phyloP scores from a whole-genome alignment of 2,797 vertebrate genomes.

The Tympanoctomys barrerae region DNA sequence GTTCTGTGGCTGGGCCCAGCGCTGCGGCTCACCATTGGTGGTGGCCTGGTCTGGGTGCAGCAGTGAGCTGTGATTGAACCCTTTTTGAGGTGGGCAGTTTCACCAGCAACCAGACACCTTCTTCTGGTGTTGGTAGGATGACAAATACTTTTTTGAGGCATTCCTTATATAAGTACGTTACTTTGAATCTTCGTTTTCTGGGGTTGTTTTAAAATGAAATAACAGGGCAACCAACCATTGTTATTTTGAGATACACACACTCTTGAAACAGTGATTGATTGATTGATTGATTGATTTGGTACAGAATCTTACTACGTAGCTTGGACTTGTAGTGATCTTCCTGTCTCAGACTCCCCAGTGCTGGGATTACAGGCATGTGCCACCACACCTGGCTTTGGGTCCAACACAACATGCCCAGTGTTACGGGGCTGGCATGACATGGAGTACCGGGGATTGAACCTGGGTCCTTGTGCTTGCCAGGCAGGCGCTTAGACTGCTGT shows the following conservation, averaged over 20 bases:
- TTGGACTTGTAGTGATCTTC: background rate
- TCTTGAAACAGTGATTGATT: too few relatives aligned
- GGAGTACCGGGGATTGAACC: too few relatives aligned
- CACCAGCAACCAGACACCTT: background rate
- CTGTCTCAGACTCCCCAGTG: background rate
- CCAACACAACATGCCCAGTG: too few relatives aligned
- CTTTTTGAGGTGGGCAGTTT: background rate
- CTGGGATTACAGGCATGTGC: background rate
- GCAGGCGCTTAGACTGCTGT: too few relatives aligned
- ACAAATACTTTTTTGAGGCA: background rate
- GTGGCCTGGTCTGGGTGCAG: background rate
- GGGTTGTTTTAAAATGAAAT: conserved; percentile 32
- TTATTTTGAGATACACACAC: background rate
- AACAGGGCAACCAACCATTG: background rate
- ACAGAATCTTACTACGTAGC: too few relatives aligned
- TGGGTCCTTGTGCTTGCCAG: too few relatives aligned
- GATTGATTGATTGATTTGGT: too few relatives aligned
- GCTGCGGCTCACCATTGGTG: too few relatives aligned
- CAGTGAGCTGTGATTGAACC: background rate
- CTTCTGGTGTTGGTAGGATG: background rate
- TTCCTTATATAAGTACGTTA: background rate
- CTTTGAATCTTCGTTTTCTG: conserved; percentile 3
- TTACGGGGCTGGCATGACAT: too few relatives aligned
- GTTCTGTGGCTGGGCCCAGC: background rate
- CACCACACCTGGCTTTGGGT: too few relatives aligned